A percentile compares a stretch with the other conserved stretches of the same genome.
phyloP scores from a whole-genome alignment of 2,797 vertebrate genomes.

The Pseudotriccus pelzelni region DNA sequence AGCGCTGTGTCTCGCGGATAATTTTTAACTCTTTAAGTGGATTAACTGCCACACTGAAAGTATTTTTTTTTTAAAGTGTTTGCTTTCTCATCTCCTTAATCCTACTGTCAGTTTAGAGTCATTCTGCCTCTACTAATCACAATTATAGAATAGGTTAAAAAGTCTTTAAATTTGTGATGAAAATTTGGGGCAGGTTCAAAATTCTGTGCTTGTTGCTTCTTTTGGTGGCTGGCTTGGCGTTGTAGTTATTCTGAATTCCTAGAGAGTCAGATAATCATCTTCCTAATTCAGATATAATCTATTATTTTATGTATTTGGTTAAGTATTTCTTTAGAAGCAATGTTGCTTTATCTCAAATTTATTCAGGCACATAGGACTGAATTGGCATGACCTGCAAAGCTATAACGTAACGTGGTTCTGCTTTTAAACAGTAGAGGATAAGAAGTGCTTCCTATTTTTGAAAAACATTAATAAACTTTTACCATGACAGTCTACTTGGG shows the following conservation, averaged over 20 bases:
- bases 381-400: not conserved
- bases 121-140: not conserved
- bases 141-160: not conserved
- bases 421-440: not conserved
- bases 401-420: not conserved
- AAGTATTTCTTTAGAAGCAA: not conserved
- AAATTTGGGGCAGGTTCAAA: not conserved
- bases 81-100: not conserved
- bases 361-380: not conserved
- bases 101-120: not conserved
- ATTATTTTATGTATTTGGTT: not conserved
- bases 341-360: not conserved
- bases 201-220: not conserved
- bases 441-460: not conserved
- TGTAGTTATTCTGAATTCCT: not conserved
- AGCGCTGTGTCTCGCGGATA: not conserved
- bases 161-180: not conserved
- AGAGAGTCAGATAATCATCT: not conserved
- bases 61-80: not conserved
- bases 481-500: not conserved
- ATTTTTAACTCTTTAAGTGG: conserved; percentile 40
- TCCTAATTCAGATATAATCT: not conserved
- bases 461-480: not conserved
- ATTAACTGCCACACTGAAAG: not conserved
- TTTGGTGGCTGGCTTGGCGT: not conserved